Evolutionary conservation across 2,888 invertebrate species (phyloP).

Genomic region (Enchytraeus crypticus): DNA sequence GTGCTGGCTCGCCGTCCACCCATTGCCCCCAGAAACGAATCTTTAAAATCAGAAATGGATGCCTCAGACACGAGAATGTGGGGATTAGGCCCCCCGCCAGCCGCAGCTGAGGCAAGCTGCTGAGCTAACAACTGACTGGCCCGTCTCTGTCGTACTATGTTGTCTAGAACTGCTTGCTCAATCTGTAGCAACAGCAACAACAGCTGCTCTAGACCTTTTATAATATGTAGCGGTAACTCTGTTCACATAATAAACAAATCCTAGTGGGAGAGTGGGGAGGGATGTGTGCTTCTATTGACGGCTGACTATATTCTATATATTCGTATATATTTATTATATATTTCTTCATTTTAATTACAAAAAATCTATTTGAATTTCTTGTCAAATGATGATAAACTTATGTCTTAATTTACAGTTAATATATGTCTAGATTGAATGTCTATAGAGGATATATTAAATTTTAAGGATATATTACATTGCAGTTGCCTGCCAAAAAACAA

Average conservation of each 20-base stretch:
- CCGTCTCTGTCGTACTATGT: slow-evolving; percentile 11
- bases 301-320: no score
- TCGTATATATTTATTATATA: neutral
- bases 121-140: slow-evolving; percentile 6
- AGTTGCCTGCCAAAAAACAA: no score
- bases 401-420: no score
- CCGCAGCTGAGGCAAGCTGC: neutral
- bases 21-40: neutral
- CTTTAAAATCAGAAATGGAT: slow-evolving; percentile 9
- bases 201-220: no score
- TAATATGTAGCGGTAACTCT: no score
- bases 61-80: slow-evolving; percentile 17
- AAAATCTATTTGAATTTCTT: neutral
- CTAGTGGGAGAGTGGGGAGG: no score
- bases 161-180: slow-evolving; percentile 14
- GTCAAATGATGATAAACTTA: no score
- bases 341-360: neutral
- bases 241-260: no score
- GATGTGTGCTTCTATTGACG: no score
- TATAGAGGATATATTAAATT: neutral
- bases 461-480: no score
- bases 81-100: slow-evolving; percentile 3
- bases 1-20: slow-evolving; percentile 10
- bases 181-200: neutral
- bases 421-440: neutral